Base-by-base conservation (phyloP, 2,797 vertebrate genomes). In the Benthosema pterotum region DNA sequence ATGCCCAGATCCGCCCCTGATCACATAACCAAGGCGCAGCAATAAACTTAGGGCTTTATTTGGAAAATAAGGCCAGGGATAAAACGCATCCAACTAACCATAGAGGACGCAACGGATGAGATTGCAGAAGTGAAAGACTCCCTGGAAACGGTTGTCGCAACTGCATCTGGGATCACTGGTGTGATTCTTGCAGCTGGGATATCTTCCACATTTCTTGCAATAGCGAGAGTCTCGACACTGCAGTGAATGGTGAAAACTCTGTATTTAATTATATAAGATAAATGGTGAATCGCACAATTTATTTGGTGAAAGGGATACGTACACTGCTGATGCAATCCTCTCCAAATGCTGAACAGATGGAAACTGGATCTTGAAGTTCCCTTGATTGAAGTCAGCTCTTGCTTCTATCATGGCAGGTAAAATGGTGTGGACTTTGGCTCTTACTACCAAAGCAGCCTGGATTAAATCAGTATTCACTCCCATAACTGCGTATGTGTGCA, bases 151-250 rank as follows among this genome's bases (percentile, higher is more conserved):
- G 54, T 46, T 18, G 62, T 38, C 46, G 51, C 52, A 54, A 8
- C 0, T 60, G 53, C 51, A 60, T 3, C 42, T 38, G 94, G 93
- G 60, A 96, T 72, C 43, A 97, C 49, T 43, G 92, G 88, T 25
- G 87, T 93, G 48, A 65, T 78, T 77, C 78, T 94, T 55, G 89
- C 88, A 47, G 70, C 83, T 78, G 72, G 52, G 0, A 92, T 75
- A 45, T 96, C 90, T 80, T 91, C 94, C 52, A 90, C 74, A 77
- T 94, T 93, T 87, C 94, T 94, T 76, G 89, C 87, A 46, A 97
- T 58, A 67, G 92, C 94, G 77, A 88, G 74, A 12, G 92, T 92
- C 4, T 95, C 91, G 54, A 92, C 78, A 2, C 95, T 97, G 74
- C 86, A 77, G 56, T 52, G 76, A 11, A 47, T 53, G 67, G n/a